A percentile compares a stretch with the other conserved stretches of the same genome.
phyloP scores from a whole-genome alignment of 2,797 vertebrate genomes.

The Carcharodon carcharias region DNA sequence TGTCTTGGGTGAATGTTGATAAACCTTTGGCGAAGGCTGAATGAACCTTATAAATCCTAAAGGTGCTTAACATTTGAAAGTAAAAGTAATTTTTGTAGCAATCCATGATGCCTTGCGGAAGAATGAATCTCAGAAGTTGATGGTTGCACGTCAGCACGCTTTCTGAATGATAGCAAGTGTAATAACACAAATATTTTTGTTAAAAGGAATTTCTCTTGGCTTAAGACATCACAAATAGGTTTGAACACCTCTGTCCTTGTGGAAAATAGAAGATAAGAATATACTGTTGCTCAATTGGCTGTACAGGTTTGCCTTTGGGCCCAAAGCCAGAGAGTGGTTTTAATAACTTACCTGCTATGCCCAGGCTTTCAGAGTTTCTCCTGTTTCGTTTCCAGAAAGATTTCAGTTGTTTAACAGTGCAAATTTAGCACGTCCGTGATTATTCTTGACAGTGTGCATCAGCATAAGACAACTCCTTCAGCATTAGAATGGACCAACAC shows the following conservation, averaged over 20 bases:
- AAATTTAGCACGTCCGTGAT: background rate
- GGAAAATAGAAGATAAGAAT: background rate
- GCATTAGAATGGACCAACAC: background rate
- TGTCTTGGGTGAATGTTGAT: background rate
- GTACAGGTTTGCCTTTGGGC: background rate
- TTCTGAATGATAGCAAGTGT: background rate
- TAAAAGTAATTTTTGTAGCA: background rate
- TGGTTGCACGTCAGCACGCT: background rate
- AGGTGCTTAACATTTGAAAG: background rate
- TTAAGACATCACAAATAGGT: background rate
- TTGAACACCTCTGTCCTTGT: background rate
- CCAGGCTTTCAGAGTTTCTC: background rate
- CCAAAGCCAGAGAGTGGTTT: background rate
- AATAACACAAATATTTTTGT: background rate
- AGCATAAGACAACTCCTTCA: background rate
- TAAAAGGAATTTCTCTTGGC: too few relatives aligned
- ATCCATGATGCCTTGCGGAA: background rate
- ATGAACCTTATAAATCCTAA: background rate
- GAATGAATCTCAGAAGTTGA: background rate
- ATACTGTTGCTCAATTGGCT: background rate
- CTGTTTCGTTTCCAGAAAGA: background rate
- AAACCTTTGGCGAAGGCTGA: background rate
- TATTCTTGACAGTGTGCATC: background rate
- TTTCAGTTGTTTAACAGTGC: constrained; percentile 11
- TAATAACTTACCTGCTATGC: background rate